Base-by-base conservation (phyloP, 2,888 invertebrate species). In the Rhagium mordax region DNA sequence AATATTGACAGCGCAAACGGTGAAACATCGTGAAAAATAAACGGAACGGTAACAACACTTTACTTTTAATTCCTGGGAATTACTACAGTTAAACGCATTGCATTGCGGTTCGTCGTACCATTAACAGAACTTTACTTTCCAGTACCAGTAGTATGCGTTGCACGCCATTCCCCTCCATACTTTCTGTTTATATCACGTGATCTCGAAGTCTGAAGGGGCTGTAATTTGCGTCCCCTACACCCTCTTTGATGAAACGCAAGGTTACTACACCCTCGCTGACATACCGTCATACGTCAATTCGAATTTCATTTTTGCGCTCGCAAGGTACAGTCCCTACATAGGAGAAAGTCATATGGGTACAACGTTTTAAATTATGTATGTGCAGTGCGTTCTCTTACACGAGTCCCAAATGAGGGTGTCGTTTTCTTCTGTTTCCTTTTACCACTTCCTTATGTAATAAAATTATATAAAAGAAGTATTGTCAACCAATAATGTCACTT, bases 151-250 rank as follows among this genome's bases (percentile, higher is more conserved):
- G 47, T 47, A 48, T 60, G 71, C 66, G 59, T 55, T 64, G 41
- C 65, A 64, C 66, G 57, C 66, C n/a, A 33, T 33, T 65, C 71
- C 71, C 71, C 71, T 62, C 64, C 71, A 29, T 27, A 15, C 53
- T 20, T 55, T 53, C 55, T 65, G 65, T 66, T 66, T 53, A 66
- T 66, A 55, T 66, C 66, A 66, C 66, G 66, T 66, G 66, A 66
- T 18, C 47, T 33, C 18, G 48, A 27, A 24, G 51, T 57, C 65
- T 49, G 16, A 49, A 57, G 64, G 71, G 66, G 66, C 53, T 59
- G 65, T 65, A 71, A 71, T 71, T 71, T 66, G 65, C 47, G n/a
- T 65, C 51, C 51, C 71, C 71, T 62, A 66, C 64, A 64, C 71
- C 71, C 71, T 71, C 48, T 64, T 64, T 49, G 59, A 57, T 47